Evolutionary conservation across 2,888 invertebrate genomes (phyloP).

Genomic region (Yponomeuta malinellus): DNA sequence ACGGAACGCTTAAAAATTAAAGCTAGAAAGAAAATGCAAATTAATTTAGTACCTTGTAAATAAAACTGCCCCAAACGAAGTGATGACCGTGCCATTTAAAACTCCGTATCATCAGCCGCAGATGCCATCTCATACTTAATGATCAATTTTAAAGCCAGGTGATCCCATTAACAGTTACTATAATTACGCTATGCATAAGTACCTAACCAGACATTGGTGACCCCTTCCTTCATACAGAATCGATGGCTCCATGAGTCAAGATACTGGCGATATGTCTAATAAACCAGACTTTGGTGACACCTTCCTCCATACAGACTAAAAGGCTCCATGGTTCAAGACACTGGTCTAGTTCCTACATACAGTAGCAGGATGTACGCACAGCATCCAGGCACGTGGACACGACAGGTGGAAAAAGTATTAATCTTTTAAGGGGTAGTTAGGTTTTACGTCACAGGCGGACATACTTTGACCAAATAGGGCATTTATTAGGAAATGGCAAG

Average conservation of each 20-base stretch:
- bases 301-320: no score
- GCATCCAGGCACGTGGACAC: background rate
- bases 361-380: background rate
- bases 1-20: no score
- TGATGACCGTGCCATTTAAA: no score
- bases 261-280: background rate
- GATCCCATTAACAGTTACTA: background rate
- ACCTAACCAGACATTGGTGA: background rate
- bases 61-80: no score
- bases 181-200: background rate
- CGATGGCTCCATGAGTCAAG: background rate
- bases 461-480: no score
- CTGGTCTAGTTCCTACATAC: background rate
- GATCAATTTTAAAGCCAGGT: background rate
- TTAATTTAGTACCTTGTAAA: no score
- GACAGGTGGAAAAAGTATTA: background rate
- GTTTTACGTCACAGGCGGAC: no score
- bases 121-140: background rate
- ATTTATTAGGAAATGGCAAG: no score
- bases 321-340: no score
- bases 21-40: no score
- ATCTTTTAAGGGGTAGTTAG: background rate
- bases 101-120: background rate
- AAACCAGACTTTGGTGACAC: no score
- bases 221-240: background rate